Base-by-base conservation (phyloP, 2,797 vertebrate genomes). In the Hypotaenidia okinawae region DNA sequence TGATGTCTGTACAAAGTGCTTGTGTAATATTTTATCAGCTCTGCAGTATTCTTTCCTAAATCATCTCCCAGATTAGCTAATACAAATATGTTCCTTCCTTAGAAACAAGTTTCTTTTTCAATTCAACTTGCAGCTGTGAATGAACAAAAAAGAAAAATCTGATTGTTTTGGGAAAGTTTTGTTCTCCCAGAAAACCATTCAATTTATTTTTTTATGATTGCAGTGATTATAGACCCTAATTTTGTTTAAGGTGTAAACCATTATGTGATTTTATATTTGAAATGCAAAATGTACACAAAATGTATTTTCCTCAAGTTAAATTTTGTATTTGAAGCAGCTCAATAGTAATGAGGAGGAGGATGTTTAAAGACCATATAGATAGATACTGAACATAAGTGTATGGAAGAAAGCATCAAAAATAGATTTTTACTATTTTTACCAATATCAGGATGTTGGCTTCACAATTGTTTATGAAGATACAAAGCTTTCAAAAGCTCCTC, bases 121-220 rank as follows among this genome's bases (percentile, higher is more conserved):
- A 37, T 89, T 93, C n/a, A 72, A 27, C 51, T 89, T 85, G 47
- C 68, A 80, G 61, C 70, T 95, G 72, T 70, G 68, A 91, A 57
- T 58, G 6, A 24, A 87, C 84, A 78, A 47, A 37, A 25, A 66
- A 24, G 4, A 79, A 90, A 90, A 69, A 55, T 35, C 41, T 58
- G 10, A 58, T 70, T 70, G 43, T 7, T 84, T 82, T 55, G n/a
- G 33, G 30, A 80, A 87, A 66, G 30, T 54, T 74, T 77, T 84
- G 6, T 93, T 91, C 63, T 86, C 64, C 30, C 30, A 90, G 78
- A 83, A 91, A 87, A 64, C 11, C 21, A 41, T 67, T 67, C 13
- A 8, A 8, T 63, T 82, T 70, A 16, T 33, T 94, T 94, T 94
- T 92, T 79, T 73, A 30, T 75, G 87, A 67, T 66, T 87, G 13